A percentile compares a stretch with the other conserved stretches of the same genome.
Conservation (phyloP, 1,140 invertebrate genomes). For the Sitobion miscanthi region DNA sequence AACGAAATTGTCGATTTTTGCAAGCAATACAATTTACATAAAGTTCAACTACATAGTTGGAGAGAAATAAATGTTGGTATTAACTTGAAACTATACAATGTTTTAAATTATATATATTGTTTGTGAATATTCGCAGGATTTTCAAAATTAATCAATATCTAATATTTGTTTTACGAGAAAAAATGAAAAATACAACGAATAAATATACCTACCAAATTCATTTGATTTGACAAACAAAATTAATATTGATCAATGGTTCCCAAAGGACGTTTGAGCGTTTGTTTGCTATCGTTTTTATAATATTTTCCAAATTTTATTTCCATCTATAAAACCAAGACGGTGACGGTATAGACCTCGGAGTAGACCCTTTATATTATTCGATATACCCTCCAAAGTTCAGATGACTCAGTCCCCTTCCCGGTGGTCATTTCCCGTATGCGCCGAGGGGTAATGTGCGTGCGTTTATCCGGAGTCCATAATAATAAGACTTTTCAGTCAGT, state of each 20-base stretch:
- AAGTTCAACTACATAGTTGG: not conserved
- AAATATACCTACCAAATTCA: not conserved
- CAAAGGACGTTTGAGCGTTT: not conserved
- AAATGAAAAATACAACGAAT: not conserved
- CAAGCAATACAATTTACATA: not conserved
- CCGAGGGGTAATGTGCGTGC: not conserved
- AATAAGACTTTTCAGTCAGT: constrained; percentile 35
- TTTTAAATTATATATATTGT: not conserved
- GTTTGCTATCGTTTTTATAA: not conserved
- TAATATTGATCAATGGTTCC: constrained; percentile 10
- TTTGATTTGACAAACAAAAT: constrained; percentile 24
- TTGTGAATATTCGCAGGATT: not conserved
- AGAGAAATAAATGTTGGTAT: not conserved
- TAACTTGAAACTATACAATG: not conserved
- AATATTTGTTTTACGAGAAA: not conserved
- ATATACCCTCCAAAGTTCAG: constrained; percentile 51
- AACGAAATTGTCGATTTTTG: not conserved
- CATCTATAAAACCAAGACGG: constrained; percentile 47
- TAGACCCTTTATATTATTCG: constrained; percentile 40
- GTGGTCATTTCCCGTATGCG: not conserved
- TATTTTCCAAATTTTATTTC: constrained; percentile 26
- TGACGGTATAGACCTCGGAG: not conserved
- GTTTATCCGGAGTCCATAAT: constrained; percentile 19
- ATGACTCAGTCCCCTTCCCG: constrained; percentile 12
- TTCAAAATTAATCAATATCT: not conserved